These are phyloP conservation scores for Nesogale talazaci DNA, from an alignment of 2,113 vertebrate genomes.

Conservation along the genomic window DNA sequence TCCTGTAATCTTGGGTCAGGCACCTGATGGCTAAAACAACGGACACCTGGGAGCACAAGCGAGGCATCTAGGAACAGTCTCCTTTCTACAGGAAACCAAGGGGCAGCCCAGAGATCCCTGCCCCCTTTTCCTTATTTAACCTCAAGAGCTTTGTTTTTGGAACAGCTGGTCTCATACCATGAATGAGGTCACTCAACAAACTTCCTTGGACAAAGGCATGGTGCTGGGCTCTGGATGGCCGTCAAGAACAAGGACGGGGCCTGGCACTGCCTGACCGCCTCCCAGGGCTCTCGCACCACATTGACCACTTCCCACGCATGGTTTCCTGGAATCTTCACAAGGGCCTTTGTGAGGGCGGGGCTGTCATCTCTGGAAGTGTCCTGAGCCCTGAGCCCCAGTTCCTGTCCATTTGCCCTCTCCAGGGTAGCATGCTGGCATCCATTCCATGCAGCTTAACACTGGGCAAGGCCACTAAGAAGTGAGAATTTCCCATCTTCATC, in stretches of 20 bases:
- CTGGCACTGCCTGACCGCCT: rapidly evolving
- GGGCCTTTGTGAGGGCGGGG: rapidly evolving
- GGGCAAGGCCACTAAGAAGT: background rate
- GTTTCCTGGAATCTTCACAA: too few relatives aligned
- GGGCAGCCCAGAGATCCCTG: background rate
- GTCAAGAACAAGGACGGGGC: too few relatives aligned
- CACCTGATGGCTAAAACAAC: background rate
- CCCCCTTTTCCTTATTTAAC: background rate
- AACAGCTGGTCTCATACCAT: background rate
- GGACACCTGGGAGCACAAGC: too few relatives aligned
- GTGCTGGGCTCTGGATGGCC: background rate
- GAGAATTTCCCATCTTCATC: background rate
- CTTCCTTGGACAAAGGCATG: background rate
- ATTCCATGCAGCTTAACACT: rapidly evolving
- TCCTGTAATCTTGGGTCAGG: rapidly evolving
- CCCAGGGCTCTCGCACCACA: rapidly evolving
- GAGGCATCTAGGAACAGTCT: background rate
- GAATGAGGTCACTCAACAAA: background rate
- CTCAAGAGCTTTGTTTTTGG: background rate
- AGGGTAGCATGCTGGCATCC: rapidly evolving
- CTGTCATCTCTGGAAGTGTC: background rate
- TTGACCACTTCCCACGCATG: rapidly evolving
- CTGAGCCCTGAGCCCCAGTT: background rate
- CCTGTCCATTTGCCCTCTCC: rapidly evolving
- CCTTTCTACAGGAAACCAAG: background rate